Percentiles rank a stretch among this genome's conserved stretches.
These are phyloP conservation scores for Ciconia nigra DNA, from an alignment of 2,797 vertebrate genomes.

Conservation along the genomic window DNA sequence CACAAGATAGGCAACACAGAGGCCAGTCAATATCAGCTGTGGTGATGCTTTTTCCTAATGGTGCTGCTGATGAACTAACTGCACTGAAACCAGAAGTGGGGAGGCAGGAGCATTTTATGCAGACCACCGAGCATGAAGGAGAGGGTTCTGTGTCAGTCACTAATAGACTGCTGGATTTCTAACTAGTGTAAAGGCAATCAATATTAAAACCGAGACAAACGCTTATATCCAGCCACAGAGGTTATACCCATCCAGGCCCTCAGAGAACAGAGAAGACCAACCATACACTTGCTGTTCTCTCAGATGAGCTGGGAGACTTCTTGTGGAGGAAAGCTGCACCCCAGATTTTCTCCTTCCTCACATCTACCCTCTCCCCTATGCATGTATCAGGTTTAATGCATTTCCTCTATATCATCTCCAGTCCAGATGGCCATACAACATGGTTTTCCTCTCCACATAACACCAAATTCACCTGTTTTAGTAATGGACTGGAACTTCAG, in stretches of 20 bases:
- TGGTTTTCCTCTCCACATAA: not conserved
- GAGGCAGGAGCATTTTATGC: not conserved
- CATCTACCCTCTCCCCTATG: not conserved
- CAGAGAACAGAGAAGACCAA: not conserved
- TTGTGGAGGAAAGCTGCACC: not conserved
- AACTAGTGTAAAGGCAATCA: not conserved
- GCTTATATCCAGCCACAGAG: not conserved
- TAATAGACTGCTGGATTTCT: not conserved
- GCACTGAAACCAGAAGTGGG: not conserved
- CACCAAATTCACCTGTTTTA: not conserved
- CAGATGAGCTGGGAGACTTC: not conserved
- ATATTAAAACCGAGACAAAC: not conserved
- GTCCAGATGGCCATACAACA: not conserved
- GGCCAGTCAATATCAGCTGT: not conserved
- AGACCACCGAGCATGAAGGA: not conserved
- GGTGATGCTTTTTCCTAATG: not conserved
- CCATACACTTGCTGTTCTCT: not conserved
- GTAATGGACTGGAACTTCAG: not conserved
- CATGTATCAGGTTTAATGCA: not conserved
- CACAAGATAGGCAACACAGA: rapidly evolving
- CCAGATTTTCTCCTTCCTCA: not conserved
- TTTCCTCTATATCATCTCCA: not conserved
- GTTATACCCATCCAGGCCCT: not conserved
- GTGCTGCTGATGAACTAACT: not conserved
- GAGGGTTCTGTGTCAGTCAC: rapidly evolving